Percentiles rank a stretch among this genome's conserved stretches.
Evolutionary conservation across 1,140 invertebrate species (phyloP).

Genomic region (Aleiodes sp.): DNA sequence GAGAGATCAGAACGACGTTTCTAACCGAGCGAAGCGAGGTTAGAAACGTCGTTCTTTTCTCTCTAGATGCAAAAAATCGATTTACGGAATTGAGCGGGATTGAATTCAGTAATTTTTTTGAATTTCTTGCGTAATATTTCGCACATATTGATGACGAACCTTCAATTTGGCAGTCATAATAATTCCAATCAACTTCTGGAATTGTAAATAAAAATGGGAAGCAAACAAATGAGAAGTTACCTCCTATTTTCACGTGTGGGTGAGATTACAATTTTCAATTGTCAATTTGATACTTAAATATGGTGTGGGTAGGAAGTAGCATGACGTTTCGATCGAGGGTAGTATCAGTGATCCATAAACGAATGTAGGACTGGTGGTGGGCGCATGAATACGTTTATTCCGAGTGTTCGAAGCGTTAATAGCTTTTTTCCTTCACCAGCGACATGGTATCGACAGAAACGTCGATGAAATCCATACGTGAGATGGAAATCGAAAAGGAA

Average conservation of each 20-base stretch:
- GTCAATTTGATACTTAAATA: constrained; percentile 1
- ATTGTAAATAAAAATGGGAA: too few species aligned
- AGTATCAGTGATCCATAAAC: neutral
- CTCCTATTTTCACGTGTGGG: neutral
- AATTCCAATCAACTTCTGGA: too few species aligned
- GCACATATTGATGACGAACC: too few species aligned
- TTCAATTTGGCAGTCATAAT: too few species aligned
- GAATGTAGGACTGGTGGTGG: neutral
- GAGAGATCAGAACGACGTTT: too few species aligned
- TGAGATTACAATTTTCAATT: neutral
- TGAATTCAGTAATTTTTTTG: too few species aligned
- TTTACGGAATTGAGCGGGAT: too few species aligned
- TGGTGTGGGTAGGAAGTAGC: neutral
- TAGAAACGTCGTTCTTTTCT: too few species aligned
- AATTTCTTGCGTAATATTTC: too few species aligned
- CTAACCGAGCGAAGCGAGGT: too few species aligned
- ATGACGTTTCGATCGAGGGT: neutral
- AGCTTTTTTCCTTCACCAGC: neutral
- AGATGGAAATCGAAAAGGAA: neutral
- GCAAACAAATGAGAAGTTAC: neutral
- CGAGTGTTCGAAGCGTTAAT: neutral
- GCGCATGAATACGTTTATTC: neutral
- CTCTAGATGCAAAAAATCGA: too few species aligned
- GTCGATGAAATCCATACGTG: neutral
- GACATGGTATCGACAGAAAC: neutral